These are phyloP conservation scores for Selene dorsalis DNA, from an alignment of 2,797 vertebrate genomes.

Conservation along the genomic window DNA sequence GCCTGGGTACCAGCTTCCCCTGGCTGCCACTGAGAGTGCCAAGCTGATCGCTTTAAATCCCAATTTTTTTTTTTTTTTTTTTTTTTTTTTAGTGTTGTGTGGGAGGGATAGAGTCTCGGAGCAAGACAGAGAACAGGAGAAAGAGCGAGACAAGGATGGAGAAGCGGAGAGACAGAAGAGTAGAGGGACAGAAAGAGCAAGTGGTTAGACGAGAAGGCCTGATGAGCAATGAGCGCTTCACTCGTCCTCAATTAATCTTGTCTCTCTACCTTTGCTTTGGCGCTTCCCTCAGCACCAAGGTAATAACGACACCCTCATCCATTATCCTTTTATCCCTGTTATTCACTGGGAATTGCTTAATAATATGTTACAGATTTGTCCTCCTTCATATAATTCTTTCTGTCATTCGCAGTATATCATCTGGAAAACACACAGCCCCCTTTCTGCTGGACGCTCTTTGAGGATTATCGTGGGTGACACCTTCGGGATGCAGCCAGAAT, in stretches of 20 bases:
- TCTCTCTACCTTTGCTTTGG: slow-evolving; percentile 94
- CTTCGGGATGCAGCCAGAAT: slow-evolving; percentile 89
- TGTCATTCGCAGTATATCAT: slow-evolving; percentile 97
- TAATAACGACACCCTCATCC: slow-evolving; percentile 97
- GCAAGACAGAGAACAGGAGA: slow-evolving; percentile 57
- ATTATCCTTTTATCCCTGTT: slow-evolving; percentile 98
- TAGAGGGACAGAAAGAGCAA: slow-evolving; percentile 71
- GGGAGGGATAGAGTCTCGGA: slow-evolving; percentile 60
- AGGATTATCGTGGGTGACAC: slow-evolving; percentile 98
- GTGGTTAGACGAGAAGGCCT: slow-evolving; percentile 73
- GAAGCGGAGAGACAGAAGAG: slow-evolving; percentile 62
- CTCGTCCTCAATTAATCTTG: slow-evolving; percentile 98
- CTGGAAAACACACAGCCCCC: slow-evolving; percentile 93
- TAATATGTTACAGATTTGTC: slow-evolving; percentile 98
- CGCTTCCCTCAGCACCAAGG: slow-evolving; percentile 90
- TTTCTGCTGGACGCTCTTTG: slow-evolving; percentile 89
- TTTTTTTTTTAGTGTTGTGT: slow-evolving; percentile 49
- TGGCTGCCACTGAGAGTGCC: slow-evolving; percentile 73
- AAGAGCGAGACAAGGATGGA: slow-evolving; percentile 73
- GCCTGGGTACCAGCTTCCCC: slow-evolving; percentile 75
- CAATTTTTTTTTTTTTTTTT: slow-evolving; percentile 51
- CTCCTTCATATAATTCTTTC: slow-evolving; percentile 95
- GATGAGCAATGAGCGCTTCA: slow-evolving; percentile 85
- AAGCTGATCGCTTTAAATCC: slow-evolving; percentile 80
- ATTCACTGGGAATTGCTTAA: slow-evolving; percentile 97